Percentiles rank a stretch among this genome's conserved stretches.
phyloP scores from a whole-genome alignment of 2,888 invertebrate genomes.

The Erpobdella octoculata region DNA sequence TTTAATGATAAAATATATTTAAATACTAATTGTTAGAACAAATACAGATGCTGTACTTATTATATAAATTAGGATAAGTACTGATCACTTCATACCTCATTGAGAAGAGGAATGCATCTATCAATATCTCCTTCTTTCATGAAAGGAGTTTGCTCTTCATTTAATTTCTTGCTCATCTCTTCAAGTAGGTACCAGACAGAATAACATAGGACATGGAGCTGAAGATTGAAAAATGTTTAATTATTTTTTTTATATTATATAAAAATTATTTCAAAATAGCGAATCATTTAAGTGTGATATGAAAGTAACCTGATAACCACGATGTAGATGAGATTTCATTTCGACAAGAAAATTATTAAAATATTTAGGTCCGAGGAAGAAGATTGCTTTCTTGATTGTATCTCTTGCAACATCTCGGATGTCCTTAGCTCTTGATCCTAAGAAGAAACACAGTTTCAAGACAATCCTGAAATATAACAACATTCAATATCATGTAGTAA shows the following conservation, averaged over 20 bases:
- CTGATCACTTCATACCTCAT: constrained; percentile 58
- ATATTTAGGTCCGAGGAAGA: constrained; percentile 73
- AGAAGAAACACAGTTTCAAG: constrained; percentile 73
- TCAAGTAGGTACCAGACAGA: constrained; percentile 76
- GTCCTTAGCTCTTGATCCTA: constrained; percentile 78
- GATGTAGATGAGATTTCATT: constrained; percentile 69
- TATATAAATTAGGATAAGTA: not conserved
- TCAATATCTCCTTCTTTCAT: constrained; percentile 74
- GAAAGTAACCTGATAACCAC: constrained; percentile 69
- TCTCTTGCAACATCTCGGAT: constrained; percentile 76
- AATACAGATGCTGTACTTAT: not conserved
- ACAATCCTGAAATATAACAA: constrained; percentile 42
- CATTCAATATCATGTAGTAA: too few species aligned
- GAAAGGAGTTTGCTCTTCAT: constrained; percentile 40
- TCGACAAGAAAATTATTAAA: constrained; percentile 71
- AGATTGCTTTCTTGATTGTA: constrained; percentile 83
- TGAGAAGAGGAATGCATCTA: constrained; percentile 65
- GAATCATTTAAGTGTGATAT: not conserved
- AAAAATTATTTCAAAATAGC: too few species aligned
- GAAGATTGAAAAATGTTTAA: too few species aligned
- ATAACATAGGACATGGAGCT: constrained; percentile 79
- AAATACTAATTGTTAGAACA: too few species aligned
- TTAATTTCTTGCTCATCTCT: constrained; percentile 57
- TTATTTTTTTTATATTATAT: too few species aligned
- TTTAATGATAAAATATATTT: not conserved